phyloP scores from a whole-genome alignment of 2,113 vertebrate genomes.

The Mohoua ochrocephala region DNA sequence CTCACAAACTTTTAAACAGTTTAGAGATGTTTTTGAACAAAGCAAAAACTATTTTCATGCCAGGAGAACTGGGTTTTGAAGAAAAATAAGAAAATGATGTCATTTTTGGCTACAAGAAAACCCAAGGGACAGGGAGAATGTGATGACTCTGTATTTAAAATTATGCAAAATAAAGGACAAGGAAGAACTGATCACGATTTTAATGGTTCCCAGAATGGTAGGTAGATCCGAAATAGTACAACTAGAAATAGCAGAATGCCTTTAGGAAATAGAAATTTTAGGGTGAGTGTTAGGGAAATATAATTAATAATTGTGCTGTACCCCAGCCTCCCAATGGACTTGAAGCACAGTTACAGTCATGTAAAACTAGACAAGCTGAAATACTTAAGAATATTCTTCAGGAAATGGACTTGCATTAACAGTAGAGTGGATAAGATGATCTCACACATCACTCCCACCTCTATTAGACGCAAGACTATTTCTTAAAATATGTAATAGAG shows the following conservation, averaged over 20 bases:
- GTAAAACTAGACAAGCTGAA: conserved; percentile 8
- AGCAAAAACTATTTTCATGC: not conserved
- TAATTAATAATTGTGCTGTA: not conserved
- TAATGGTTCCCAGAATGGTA: not conserved
- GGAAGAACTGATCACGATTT: not conserved
- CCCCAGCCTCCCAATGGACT: not conserved
- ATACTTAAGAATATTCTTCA: not conserved
- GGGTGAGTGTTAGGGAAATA: not conserved
- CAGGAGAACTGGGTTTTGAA: not conserved
- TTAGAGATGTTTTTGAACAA: not conserved
- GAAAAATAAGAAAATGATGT: not conserved
- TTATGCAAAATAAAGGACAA: not conserved
- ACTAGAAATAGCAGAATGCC: not conserved
- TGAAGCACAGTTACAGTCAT: not conserved
- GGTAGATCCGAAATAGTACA: not conserved
- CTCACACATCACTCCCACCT: not conserved
- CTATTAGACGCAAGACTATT: not conserved
- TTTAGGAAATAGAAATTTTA: not conserved
- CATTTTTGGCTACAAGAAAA: not conserved
- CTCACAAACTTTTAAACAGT: not conserved
- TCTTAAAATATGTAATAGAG: not conserved
- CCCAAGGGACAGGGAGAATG: not conserved
- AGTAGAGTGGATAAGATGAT: not conserved
- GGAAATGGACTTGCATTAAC: not conserved
- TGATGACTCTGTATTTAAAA: not conserved